These are phyloP conservation scores for Poecilus cupreus DNA, from an alignment of 2,888 invertebrate species.

Conservation along the genomic window DNA sequence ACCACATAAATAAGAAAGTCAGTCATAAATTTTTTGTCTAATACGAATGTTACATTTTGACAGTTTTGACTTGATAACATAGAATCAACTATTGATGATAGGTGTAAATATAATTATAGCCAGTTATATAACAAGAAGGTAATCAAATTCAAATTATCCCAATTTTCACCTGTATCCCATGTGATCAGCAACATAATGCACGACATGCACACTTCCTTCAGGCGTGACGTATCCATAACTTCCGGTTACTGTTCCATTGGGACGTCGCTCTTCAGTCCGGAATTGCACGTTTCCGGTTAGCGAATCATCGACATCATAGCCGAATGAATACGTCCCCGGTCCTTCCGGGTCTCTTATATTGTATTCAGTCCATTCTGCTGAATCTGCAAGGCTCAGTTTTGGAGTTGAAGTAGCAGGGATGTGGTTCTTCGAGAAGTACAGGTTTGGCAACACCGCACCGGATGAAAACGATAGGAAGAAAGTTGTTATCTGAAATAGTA, in stretches of 20 bases:
- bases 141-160: background rate
- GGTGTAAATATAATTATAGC: no score
- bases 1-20: no score
- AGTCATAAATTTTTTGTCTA: no score
- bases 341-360: slow-evolving; percentile 72
- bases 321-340: slow-evolving; percentile 82
- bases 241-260: slow-evolving; percentile 83
- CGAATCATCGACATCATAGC: slow-evolving; percentile 82
- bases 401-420: background rate
- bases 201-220: slow-evolving; percentile 77
- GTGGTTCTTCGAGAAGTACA: background rate
- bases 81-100: no score
- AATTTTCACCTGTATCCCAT: slow-evolving; percentile 79
- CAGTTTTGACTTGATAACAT: no score
- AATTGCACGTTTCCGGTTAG: slow-evolving; percentile 81
- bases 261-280: slow-evolving; percentile 80
- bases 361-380: slow-evolving; percentile 71
- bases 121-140: no score
- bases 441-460: background rate
- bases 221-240: slow-evolving; percentile 83
- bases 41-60: no score
- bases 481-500: slow-evolving; percentile 1
- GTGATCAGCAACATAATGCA: slow-evolving; percentile 80
- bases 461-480: background rate
- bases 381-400: slow-evolving; percentile 42